Percentiles rank a stretch among this genome's conserved stretches.
phyloP scores from a whole-genome alignment of 2,113 vertebrate species.

The Cettia cetti region DNA sequence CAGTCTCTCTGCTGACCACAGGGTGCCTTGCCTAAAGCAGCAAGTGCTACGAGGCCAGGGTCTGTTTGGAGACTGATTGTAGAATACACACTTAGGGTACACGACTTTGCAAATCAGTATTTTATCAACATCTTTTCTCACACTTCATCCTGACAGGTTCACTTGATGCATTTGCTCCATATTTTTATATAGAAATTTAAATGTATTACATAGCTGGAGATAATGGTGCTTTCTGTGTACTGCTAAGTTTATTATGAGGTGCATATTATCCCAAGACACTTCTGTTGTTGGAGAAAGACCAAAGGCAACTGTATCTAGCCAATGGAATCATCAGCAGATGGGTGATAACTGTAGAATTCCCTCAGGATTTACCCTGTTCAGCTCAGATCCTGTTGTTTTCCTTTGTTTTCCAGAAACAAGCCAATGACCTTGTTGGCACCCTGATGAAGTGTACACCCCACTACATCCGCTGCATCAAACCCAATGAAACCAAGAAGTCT shows the following conservation, averaged over 20 bases:
- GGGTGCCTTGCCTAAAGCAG: neutral
- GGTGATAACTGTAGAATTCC: neutral
- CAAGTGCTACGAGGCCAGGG: neutral
- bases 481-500: slow-evolving; percentile 96
- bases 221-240: neutral
- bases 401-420: slow-evolving; percentile 86
- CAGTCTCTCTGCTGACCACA: neutral
- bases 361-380: neutral
- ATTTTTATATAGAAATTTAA: neutral
- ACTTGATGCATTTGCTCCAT: neutral
- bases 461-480: slow-evolving; percentile 99
- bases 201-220: neutral
- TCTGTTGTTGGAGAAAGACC: neutral
- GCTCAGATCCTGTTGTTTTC: neutral
- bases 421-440: slow-evolving; percentile 94
- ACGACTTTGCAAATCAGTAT: neutral
- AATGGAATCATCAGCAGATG: neutral
- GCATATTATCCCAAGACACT: neutral
- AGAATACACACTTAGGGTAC: neutral
- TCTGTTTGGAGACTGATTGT: neutral
- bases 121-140: neutral
- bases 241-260: neutral
- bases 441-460: slow-evolving; percentile 98
- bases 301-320: neutral
- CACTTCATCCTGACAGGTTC: neutral